These are phyloP conservation scores for Drosophila kepulauana DNA, from an alignment of 1,140 invertebrate species.

Conservation along the genomic window DNA sequence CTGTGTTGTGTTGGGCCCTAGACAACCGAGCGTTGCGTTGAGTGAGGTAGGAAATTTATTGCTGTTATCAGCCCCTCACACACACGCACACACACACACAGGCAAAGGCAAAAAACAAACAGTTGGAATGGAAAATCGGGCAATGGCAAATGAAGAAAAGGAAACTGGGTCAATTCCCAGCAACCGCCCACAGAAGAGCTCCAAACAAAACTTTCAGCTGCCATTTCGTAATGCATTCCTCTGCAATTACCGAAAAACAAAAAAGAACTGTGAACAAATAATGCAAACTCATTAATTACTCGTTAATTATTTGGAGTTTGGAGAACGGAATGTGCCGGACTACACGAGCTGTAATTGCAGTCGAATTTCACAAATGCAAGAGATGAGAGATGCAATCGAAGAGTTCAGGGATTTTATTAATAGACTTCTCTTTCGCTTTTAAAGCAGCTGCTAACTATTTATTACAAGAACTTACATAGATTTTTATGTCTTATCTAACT, in stretches of 20 bases:
- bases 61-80: conserved; percentile 63
- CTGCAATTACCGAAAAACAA: conserved; percentile 4
- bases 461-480: no score
- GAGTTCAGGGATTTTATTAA: neutral
- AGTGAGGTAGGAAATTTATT: conserved; percentile 82
- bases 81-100: neutral
- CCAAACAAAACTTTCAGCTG: neutral
- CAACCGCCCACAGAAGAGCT: neutral
- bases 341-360: neutral
- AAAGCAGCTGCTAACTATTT: no score
- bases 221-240: conserved; percentile 38
- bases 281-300: conserved; percentile 9
- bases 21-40: conserved; percentile 72
- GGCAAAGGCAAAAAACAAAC: conserved; percentile 41
- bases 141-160: conserved; percentile 39
- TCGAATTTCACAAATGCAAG: neutral
- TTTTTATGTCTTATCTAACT: no score
- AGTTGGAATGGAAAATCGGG: conserved; percentile 49
- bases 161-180: conserved; percentile 70
- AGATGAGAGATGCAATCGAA: neutral
- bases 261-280: conserved; percentile 17
- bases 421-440: no score
- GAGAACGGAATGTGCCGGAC: neutral
- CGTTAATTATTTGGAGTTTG: conserved; percentile 3
- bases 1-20: conserved; percentile 49